Percentiles rank a stretch among this genome's conserved stretches.
Evolutionary conservation across 2,888 invertebrate genomes (phyloP).

Genomic region (Odontothrips loti): DNA sequence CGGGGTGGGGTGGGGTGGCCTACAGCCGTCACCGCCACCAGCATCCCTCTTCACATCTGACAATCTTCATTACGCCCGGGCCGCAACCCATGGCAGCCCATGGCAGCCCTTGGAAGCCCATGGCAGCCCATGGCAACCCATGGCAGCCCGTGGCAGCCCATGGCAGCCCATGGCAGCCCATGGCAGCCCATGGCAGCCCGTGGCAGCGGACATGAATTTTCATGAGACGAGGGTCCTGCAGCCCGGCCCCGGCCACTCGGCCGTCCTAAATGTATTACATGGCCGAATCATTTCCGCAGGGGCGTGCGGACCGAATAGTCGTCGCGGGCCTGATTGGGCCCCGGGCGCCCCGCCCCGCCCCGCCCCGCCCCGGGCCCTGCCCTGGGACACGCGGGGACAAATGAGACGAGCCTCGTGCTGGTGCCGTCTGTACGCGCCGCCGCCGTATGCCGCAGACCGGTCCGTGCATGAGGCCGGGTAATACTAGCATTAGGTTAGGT

Average conservation of each 20-base stretch:
- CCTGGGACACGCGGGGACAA: no score
- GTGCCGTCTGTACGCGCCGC: no score
- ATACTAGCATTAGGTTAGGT: no score
- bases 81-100: neutral
- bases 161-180: neutral
- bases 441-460: no score
- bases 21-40: neutral
- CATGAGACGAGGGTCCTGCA: neutral
- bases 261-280: conserved; percentile 10
- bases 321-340: neutral
- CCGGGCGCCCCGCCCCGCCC: neutral
- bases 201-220: neutral
- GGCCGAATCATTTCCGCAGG: neutral
- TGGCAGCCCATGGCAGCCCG: no score
- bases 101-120: neutral
- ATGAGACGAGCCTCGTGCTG: no score
- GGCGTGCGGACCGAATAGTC: neutral
- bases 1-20: neutral
- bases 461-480: no score
- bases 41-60: neutral
- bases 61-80: conserved; percentile 21
- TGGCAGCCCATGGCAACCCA: neutral
- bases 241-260: neutral
- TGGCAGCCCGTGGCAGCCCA: no score
- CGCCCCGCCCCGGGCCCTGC: neutral